Evolutionary conservation across 1,140 invertebrate genomes (phyloP), one percentile per base, ranked within the genome.

Genomic region (Lasaia peninsularis): DNA sequence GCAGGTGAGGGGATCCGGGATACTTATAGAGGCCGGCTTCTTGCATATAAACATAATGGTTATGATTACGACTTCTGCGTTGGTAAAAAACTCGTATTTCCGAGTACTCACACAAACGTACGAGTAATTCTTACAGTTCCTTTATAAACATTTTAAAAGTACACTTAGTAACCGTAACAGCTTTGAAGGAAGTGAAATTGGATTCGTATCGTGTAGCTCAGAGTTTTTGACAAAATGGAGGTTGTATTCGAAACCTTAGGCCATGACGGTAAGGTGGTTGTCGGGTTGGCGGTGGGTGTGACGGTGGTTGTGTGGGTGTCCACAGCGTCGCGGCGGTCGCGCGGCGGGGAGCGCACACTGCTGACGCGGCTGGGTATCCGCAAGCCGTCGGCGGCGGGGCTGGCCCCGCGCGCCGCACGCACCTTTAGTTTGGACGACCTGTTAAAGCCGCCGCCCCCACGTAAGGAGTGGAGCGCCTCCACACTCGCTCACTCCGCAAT

Each of bases 361-460:
- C 92, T 95, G 77, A 92, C 93, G 79, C 92, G 94, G 83, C 91
- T 95, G 81, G 93, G 93, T 92, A 94, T 94, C 86, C 92, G 94
- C 90, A 95, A 95, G 92, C 93, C 94, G 77, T 94, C 93, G 70
- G 91, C 94, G 84, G 90, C 94, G 78, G 94, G 93, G 89, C 91
- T 94, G 73, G 92, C 89, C 87, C 84, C 82, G 79, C 82, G 90
- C 59, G 89, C 92, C 82, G 91, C 92, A 67, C 90, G 94, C 90
- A 94, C 94, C 67, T 95, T 95, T 91, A 94, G 93, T 91, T 92
- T 95, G 89, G 94, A 95, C 90, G 94, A 95, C 92, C 92, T 95
- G 80, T 92, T 95, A 90, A 93, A 93, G 90, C 93, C 92, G 79
- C 91, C 92, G 81, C 91, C 91, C 75, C 91, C 92, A 93, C 92